Evolutionary conservation across 2,888 invertebrate genomes (phyloP), one percentile per base, ranked within the genome.

Genomic region (Chouioia cunea): DNA sequence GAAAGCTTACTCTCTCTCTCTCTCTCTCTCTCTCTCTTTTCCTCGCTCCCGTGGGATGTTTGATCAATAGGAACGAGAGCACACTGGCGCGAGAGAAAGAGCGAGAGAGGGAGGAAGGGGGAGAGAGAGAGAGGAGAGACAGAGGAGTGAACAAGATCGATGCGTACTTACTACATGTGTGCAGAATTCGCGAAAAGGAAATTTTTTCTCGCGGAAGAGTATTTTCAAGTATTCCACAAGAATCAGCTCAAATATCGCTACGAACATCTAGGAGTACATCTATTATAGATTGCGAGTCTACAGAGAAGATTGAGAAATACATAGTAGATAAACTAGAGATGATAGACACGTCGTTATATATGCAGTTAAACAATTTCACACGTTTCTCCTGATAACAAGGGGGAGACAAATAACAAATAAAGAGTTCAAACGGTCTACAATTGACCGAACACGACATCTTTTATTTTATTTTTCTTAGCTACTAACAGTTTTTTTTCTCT

Each of bases 41-140:
- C 6, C 47, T 36, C 58, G n/a, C 27, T 70, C 67, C 70, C 67
- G 22, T 43, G 70, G 67, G 70, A 73, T 65, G 70, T 73, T 73
- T 70, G 73, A 73, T 73, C 70, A 67, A 73, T 73, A 67, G 66
- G 65, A 53, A 56, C 6, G 18, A 15, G 60, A 2, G 52, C 58
- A 23, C 20, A n/a, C n/a, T n/a, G n/a, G n/a, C n/a, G n/a, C n/a
- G n/a, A n/a, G n/a, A n/a, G n/a, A n/a, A n/a, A n/a, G n/a, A n/a
- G n/a, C n/a, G n/a, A n/a, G n/a, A n/a, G n/a, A n/a, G n/a, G n/a
- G n/a, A n/a, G n/a, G n/a, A n/a, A n/a, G n/a, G n/a, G n/a, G n/a
- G n/a, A n/a, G n/a, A n/a, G n/a, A n/a, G n/a, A n/a, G n/a, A n/a
- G n/a, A n/a, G n/a, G n/a, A n/a, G 58, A 53, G 46, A 12, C 16